phyloP scores from a whole-genome alignment of 2,888 invertebrate genomes.

The Spodoptera picta region DNA sequence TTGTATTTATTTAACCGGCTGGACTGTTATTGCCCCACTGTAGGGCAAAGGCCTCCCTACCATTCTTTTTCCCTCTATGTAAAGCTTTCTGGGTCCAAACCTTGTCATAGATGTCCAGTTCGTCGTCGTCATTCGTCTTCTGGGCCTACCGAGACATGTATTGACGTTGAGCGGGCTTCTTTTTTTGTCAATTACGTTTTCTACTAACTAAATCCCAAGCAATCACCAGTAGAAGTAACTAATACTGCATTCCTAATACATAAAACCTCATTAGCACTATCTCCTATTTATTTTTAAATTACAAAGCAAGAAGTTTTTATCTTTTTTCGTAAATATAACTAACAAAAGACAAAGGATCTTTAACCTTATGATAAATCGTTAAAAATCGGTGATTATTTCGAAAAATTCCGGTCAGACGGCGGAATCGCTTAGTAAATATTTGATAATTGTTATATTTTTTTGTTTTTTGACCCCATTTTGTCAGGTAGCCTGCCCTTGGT shows the following conservation, averaged over 20 bases:
- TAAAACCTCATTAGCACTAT: conserved; percentile 14
- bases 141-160: no score
- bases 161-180: no score
- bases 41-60: no score
- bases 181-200: no score
- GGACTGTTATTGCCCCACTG: no score
- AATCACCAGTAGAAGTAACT: no score
- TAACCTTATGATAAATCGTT: conserved; percentile 2
- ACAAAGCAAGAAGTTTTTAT: neutral
- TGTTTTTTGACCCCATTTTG: conserved; percentile 24
- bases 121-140: no score
- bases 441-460: conserved; percentile 44
- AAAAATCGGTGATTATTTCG: conserved; percentile 7
- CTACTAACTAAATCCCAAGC: no score
- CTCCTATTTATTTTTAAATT: neutral
- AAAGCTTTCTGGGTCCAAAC: no score
- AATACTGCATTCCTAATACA: conserved; percentile 4
- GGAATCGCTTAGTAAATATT: conserved; percentile 44
- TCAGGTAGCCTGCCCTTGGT: conserved; percentile 50
- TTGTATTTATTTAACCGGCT: no score
- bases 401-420: conserved; percentile 4
- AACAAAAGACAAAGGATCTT: neutral
- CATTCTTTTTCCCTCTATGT: no score
- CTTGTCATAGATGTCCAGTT: no score
- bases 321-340: neutral